Conservation (phyloP, 2,113 vertebrate species). For the Motacilla tschutschensis region DNA sequence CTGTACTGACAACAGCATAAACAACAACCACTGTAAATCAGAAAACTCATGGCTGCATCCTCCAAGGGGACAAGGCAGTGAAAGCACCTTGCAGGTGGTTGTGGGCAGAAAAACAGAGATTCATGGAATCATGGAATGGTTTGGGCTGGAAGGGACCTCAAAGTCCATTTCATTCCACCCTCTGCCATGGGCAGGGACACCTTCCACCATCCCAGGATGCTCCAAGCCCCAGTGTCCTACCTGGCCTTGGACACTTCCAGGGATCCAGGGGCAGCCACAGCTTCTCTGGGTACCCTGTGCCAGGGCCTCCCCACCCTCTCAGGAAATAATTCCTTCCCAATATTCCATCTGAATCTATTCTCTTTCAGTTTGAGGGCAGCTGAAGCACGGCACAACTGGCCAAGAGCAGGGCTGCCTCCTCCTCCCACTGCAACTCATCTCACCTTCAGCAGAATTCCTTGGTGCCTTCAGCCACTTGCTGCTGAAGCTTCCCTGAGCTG, state of each 20-base stretch:
- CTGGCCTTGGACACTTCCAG: not conserved
- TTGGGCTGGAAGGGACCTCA: not conserved
- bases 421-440: not conserved
- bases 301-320: rapidly evolving
- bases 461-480: not conserved
- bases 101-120: not conserved
- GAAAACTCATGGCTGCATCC: not conserved
- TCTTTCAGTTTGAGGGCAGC: not conserved
- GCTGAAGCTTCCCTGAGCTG: not conserved
- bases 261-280: not conserved
- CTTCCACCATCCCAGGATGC: rapidly evolving
- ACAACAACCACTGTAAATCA: not conserved
- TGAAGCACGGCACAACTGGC: not conserved
- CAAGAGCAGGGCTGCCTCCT: not conserved
- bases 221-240: rapidly evolving
- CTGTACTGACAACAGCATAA: not conserved
- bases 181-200: not conserved
- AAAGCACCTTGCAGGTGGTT: not conserved
- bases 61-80: not conserved
- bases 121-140: not conserved
- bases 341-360: not conserved
- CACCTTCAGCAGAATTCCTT: not conserved
- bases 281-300: not conserved
- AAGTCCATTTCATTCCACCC: not conserved
- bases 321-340: not conserved